Conservation (phyloP, 2,113 vertebrate genomes). For the Platysteira castanea region DNA sequence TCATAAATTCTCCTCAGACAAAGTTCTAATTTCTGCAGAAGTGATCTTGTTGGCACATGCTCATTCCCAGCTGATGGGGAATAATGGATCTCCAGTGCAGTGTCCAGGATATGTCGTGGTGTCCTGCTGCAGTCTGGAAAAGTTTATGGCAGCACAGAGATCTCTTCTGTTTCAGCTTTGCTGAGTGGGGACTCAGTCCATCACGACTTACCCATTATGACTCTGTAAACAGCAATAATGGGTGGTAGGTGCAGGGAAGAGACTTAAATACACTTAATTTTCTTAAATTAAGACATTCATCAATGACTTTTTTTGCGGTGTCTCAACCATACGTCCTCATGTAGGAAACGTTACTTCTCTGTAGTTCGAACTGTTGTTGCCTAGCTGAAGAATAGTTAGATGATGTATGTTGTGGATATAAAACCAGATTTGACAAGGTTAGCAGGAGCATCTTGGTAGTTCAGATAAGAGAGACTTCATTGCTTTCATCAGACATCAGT, state of each 20-base stretch:
- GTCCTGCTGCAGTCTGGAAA: neutral
- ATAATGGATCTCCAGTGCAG: neutral
- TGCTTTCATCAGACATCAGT: neutral
- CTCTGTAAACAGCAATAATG: neutral
- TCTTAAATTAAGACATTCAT: neutral
- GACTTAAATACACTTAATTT: neutral
- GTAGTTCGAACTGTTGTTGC: neutral
- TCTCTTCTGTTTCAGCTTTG: neutral
- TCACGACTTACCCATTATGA: neutral
- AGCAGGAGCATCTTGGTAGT: neutral
- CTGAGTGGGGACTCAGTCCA: neutral
- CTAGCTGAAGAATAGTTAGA: neutral
- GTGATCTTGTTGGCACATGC: neutral
- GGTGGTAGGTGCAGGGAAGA: neutral
- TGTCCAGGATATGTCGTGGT: neutral
- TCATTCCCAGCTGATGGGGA: neutral
- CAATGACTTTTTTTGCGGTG: neutral
- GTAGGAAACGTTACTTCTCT: neutral
- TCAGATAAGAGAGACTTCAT: neutral
- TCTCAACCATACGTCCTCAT: neutral
- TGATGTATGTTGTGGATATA: neutral
- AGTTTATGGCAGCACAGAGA: neutral
- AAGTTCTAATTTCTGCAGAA: neutral
- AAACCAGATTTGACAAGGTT: neutral
- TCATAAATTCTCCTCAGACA: neutral